Evolutionary conservation across 1,140 invertebrate genomes (phyloP), one percentile per base, ranked within the genome.

Genomic region (Zaprionus kolodkinae): DNA sequence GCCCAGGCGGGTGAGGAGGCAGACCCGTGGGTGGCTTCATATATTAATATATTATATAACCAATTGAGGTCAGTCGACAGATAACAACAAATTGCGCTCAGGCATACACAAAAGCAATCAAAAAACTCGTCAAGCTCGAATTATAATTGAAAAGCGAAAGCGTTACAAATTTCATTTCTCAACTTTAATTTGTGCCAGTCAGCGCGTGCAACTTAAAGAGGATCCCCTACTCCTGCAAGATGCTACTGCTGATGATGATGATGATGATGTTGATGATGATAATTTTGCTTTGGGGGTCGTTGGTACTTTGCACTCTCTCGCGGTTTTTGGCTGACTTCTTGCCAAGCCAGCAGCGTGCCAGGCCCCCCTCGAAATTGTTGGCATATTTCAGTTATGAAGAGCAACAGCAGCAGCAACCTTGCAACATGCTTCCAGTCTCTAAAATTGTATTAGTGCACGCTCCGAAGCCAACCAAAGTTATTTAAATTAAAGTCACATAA

Each of bases 401-500:
- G 54, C 65, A 72, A 60, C 21, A 38, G 54, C 65, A 72, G 59
- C 21, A 38, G 48, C 33, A 63, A 43, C 54, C 60, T 64, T 59
- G 73, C 73, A 76, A 64, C 65, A 74, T 73, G 57, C 55, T 62
- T 45, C 25, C 33, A 62, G 65, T 62, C 57, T 48, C 65, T 68
- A 52, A 69, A 74, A 70, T 73, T 73, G 57, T 73, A 73, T 73
- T 73, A 73, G 65, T 48, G 71, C 50, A 62, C 65, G 65, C 71
- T 73, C 71, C 27, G 30, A 55, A 68, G 72, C 52, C 52, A 69
- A 70, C 72, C 66, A 79, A 79, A 73, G 74, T 79, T 79, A 79
- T 79, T 79, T 77, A 68, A 77, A 77, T 79, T 79, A 73, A 79
- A 79, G 77, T 69, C 69, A 73, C 77, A 77, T 65, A 68, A 79